Conservation (phyloP, 1,140 invertebrate species). For the Brachionus calyciflorus region DNA sequence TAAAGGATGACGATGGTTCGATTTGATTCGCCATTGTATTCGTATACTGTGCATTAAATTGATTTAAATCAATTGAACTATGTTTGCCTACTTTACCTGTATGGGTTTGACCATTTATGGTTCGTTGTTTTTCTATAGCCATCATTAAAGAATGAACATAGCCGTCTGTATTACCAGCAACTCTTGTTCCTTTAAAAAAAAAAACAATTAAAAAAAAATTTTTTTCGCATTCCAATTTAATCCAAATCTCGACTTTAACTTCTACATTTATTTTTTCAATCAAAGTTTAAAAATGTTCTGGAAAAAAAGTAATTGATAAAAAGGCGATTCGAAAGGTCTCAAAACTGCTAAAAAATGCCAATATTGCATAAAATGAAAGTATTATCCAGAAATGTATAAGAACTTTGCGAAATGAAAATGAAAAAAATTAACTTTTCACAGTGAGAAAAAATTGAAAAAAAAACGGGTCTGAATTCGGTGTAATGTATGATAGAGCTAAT, state of each 20-base stretch:
- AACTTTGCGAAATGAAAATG: too few relatives aligned
- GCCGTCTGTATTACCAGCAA: conserved; percentile 41
- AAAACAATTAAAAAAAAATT: not conserved
- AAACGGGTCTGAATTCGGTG: too few relatives aligned
- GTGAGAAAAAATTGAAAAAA: too few relatives aligned
- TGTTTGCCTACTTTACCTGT: conserved; percentile 7
- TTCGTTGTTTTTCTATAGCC: conserved; percentile 17
- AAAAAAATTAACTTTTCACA: too few relatives aligned
- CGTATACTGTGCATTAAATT: conserved; percentile 26
- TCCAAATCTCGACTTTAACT: not conserved
- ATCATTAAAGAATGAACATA: conserved; percentile 41
- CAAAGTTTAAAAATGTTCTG: too few relatives aligned
- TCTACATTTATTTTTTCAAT: too few relatives aligned
- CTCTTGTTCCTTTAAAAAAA: conserved; percentile 22
- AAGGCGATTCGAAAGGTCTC: too few relatives aligned
- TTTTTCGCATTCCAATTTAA: not conserved
- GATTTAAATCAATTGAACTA: conserved; percentile 26
- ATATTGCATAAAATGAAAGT: too few relatives aligned
- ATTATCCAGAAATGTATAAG: too few relatives aligned
- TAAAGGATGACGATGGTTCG: conserved; percentile 15
- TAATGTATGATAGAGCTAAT: too few relatives aligned
- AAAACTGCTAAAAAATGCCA: too few relatives aligned
- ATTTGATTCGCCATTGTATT: not conserved
- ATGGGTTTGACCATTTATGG: not conserved
- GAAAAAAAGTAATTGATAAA: too few relatives aligned